Conservation (phyloP, 1,140 invertebrate genomes). For the Nasonia giraulti region DNA sequence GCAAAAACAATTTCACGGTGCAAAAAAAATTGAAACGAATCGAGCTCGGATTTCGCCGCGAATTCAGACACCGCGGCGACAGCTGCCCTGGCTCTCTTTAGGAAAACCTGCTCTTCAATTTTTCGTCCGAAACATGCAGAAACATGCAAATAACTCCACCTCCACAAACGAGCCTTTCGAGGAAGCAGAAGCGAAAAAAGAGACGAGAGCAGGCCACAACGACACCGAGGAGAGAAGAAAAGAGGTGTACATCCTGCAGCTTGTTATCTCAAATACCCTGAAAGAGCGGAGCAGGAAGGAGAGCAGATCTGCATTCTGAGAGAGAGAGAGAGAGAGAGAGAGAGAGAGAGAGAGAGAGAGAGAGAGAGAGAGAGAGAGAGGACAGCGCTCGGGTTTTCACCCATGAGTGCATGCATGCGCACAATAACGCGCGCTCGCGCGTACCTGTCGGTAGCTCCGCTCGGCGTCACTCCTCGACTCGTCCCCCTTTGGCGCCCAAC, state of each 20-base stretch:
- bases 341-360: not conserved
- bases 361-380: slow-evolving; percentile 10
- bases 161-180: slow-evolving; percentile 21
- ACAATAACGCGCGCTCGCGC: not conserved
- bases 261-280: slow-evolving; percentile 49
- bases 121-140: slow-evolving; percentile 28
- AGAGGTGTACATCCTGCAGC: slow-evolving; percentile 45
- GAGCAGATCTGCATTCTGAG: slow-evolving; percentile 35
- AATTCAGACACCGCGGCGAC: not conserved
- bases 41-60: not conserved
- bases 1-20: not conserved
- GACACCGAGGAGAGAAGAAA: not conserved
- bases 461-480: not conserved
- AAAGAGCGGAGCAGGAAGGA: slow-evolving; percentile 5
- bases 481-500: slow-evolving; percentile 25
- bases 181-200: not conserved
- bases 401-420: slow-evolving; percentile 34
- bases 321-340: slow-evolving; percentile 5
- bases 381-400: slow-evolving; percentile 43
- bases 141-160: slow-evolving; percentile 33
- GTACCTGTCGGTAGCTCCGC: not conserved
- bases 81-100: not conserved
- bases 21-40: not conserved
- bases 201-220: not conserved
- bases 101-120: not conserved